Evolutionary conservation across 2,113 vertebrate genomes (phyloP).

Genomic region (Piprites chloris): DNA sequence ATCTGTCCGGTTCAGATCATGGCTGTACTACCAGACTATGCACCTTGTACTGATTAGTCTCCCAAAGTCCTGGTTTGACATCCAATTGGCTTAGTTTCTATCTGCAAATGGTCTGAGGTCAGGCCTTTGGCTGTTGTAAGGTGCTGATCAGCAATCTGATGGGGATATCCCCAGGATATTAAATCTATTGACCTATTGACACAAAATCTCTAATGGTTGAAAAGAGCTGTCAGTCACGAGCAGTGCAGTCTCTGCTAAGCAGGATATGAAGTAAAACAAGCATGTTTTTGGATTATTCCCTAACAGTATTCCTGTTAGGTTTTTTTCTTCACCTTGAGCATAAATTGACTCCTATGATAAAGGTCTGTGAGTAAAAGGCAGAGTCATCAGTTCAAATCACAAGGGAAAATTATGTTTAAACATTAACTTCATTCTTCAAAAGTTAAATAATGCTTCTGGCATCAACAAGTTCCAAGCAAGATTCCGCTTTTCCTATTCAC

Average conservation of each 20-base stretch:
- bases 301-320: background rate
- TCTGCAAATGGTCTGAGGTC: background rate
- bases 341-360: background rate
- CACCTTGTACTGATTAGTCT: conserved; percentile 6
- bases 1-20: background rate
- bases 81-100: background rate
- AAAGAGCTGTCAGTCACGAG: conserved; percentile 13
- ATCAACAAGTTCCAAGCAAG: background rate
- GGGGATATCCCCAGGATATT: conserved; percentile 26
- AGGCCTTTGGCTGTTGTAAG: conserved; percentile 21
- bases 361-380: background rate
- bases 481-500: background rate
- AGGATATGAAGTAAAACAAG: conserved; percentile 12
- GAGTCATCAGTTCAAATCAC: background rate
- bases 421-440: background rate
- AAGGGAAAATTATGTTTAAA: background rate
- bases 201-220: conserved; percentile 6
- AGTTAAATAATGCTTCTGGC: background rate
- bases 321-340: background rate
- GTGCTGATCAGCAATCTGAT: background rate
- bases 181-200: conserved; percentile 57
- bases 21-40: background rate
- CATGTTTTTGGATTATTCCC: background rate
- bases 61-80: background rate
- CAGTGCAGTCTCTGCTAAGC: background rate